Evolutionary conservation across 2,113 vertebrate species (phyloP).

Genomic region (Petrocephalus zakoni): DNA sequence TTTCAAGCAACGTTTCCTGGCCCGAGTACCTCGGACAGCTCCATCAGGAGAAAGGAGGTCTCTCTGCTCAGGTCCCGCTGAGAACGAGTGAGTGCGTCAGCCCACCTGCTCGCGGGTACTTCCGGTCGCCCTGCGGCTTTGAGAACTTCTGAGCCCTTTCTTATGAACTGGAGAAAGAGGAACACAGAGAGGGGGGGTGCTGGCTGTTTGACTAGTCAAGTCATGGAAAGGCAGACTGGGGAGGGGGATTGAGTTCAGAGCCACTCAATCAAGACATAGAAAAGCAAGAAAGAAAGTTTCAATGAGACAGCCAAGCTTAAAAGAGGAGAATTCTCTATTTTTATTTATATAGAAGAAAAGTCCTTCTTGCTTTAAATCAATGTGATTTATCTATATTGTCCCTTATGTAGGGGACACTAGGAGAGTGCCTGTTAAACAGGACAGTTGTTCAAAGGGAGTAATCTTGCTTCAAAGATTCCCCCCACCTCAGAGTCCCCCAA

Average conservation of each 20-base stretch:
- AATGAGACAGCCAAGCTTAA: neutral
- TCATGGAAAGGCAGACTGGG: neutral
- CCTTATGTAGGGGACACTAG: neutral
- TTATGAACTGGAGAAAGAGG: neutral
- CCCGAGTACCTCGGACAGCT: neutral
- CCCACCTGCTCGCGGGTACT: neutral
- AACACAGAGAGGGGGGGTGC: neutral
- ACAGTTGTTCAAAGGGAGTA: neutral
- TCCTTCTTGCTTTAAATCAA: neutral
- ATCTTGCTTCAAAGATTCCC: neutral
- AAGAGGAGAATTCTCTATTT: neutral
- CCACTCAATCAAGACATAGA: neutral
- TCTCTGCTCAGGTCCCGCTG: neutral
- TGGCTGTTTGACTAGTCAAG: neutral
- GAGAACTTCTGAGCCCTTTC: neutral
- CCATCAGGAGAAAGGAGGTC: neutral
- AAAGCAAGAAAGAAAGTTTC: neutral
- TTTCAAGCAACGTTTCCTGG: neutral
- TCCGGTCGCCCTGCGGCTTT: neutral
- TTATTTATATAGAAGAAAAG: neutral
- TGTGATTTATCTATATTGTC: neutral
- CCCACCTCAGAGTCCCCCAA: neutral
- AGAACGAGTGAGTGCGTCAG: neutral
- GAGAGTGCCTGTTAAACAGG: neutral
- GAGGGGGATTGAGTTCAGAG: neutral